Evolutionary conservation across 2,797 vertebrate species (phyloP), one percentile per base, ranked within the genome.

Genomic region (Synaphobranchus kaupii): DNA sequence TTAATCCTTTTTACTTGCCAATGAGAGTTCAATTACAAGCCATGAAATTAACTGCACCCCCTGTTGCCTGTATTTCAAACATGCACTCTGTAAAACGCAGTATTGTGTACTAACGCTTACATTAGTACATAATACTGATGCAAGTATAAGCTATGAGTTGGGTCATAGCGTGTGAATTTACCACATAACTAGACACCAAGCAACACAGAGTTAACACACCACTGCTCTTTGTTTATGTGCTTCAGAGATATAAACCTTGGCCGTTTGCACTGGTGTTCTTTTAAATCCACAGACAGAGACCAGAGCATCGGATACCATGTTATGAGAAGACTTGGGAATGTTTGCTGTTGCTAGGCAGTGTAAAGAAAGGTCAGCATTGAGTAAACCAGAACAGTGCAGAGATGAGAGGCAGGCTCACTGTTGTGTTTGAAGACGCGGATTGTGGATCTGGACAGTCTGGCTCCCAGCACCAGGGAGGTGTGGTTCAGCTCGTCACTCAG

Each of bases 381-480:
- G 34, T 44, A 39, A 39, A 44, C 0, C 7, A 13, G 50, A 34
- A 39, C 0, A 17, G 15, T 44, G 34, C 34, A 39, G 73, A 78
- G 25, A 48, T 60, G 25, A 10, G 25, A 39, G 1, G 56, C 20
- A 87, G 93, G 97, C 98, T 96, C 95, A 99, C 98, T 99, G 95
- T 99, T 99, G 93, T 99, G 98, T 93, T 99, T 99, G 95, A 99
- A 99, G 93, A 99, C 96, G 71, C 98, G 96, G 92, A 99, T 99
- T 81, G 97, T 98, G 89, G 98, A 98, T 88, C 97, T 97, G 0
- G 98, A 99, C 78, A 99, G 94, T 78, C 98, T 97, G 88, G 98
- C 98, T 28, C 98, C 98, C 0, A 99, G 95, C 88, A 99, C 97
- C 90, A 99, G 92, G 0, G 98, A 99, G 0, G 98, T 97, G 17